Conservation (phyloP, 2,888 invertebrate species). For the Cerceris ruficornis region DNA sequence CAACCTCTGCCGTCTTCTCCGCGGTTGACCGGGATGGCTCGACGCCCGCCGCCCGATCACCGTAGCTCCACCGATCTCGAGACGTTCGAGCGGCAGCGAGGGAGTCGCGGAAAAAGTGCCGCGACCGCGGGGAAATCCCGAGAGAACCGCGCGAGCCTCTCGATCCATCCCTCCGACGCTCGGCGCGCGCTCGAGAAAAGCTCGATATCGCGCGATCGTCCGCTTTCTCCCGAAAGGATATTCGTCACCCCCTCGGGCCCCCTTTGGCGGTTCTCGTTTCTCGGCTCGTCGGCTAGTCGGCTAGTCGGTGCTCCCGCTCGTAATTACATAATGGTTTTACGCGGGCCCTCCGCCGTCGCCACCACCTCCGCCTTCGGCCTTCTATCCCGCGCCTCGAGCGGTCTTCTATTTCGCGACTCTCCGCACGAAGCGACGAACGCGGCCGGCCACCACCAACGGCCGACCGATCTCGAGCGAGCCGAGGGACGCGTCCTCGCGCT, state of each 20-base stretch:
- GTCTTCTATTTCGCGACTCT: constrained; percentile 4
- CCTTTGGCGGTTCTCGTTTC: background rate
- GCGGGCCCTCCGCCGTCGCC: constrained; percentile 44
- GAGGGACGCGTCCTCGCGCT: background rate
- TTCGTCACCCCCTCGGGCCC: constrained; percentile 5
- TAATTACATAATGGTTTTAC: constrained; percentile 79
- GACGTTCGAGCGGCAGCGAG: too few relatives aligned
- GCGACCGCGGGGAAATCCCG: background rate
- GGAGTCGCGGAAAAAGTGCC: too few relatives aligned
- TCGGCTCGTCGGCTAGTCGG: constrained; percentile 39
- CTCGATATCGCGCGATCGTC: constrained; percentile 12
- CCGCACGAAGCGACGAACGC: too few relatives aligned
- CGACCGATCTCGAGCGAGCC: too few relatives aligned
- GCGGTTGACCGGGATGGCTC: too few relatives aligned
- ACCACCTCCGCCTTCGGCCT: constrained; percentile 22
- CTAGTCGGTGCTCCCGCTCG: constrained; percentile 26
- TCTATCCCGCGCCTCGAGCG: constrained; percentile 32
- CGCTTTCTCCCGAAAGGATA: background rate
- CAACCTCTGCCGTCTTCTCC: too few relatives aligned
- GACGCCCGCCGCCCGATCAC: too few relatives aligned
- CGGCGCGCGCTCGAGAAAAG: background rate
- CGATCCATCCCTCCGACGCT: too few relatives aligned
- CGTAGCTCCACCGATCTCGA: too few relatives aligned
- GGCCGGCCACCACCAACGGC: too few relatives aligned
- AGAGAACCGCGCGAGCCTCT: background rate